Evolutionary conservation across 2,888 invertebrate species (phyloP), one percentile per base, ranked within the genome.

Genomic region (Platerodrilus igneus): DNA sequence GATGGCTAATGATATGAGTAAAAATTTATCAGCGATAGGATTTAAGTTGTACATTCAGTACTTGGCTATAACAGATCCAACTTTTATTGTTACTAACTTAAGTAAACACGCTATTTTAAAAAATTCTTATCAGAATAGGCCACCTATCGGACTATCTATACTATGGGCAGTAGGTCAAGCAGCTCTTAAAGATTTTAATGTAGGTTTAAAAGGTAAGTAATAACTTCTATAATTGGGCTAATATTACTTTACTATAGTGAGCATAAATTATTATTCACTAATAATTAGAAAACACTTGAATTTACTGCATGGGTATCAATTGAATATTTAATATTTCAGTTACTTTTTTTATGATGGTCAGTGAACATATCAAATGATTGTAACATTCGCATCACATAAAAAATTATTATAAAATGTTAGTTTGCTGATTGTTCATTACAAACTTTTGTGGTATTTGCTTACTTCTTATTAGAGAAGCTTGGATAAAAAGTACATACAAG

Each of bases 91-190:
- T 1, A 67, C 70, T 1, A 81, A 79, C 42, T 63, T 83, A 50
- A 69, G 74, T 7, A 86, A 85, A 62, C 74, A 78, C 46, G 70
- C 74, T 3, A 74, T 72, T 39, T 65, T 86, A 10, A 72, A 79
- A 20, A 83, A 80, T 55, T 87, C 86, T 0, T 87, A 86, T 59
- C 85, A 85, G 56, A 87, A 86, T 60, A 73, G 85, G 32, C 81
- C 82, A 41, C 75, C 78, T 1, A 79, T 86, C 44, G 84, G 86
- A 1, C 67, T 83, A 18, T 79, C 85, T 1, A 70, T 87, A 23
- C 66, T 87, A 1, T 87, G 87, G 86, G 80, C 80, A 1, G 70
- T 85, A n/a, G 83, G 83, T 1, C 86, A 86, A 59, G 81, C 79
- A 6, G 86, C 86, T 1, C 67, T 73, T 32, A 74, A 68, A 45